These are phyloP conservation scores for Nilaparvata lugens DNA, from an alignment of 1,140 invertebrate genomes.

Conservation along the genomic window DNA sequence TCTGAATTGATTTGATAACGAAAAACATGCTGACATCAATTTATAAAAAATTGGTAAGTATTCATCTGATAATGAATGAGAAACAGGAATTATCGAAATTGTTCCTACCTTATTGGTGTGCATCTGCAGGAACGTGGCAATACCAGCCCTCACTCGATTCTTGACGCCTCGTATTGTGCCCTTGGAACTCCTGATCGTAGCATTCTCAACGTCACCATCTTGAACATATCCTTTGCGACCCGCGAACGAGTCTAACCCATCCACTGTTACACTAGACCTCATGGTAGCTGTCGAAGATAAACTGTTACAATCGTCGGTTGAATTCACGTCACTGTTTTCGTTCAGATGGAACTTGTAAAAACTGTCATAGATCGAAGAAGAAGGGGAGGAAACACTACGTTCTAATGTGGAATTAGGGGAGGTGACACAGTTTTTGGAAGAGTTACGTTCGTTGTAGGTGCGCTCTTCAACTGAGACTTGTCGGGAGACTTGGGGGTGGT, in stretches of 20 bases:
- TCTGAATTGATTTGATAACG: too few species aligned
- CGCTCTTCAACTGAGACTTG: conserved; percentile 44
- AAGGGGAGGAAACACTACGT: not conserved
- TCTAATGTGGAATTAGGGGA: not conserved
- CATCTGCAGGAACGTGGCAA: conserved; percentile 83
- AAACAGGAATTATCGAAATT: not conserved
- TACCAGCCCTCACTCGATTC: conserved; percentile 86
- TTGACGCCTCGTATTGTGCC: conserved; percentile 88
- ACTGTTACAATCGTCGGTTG: conserved; percentile 33
- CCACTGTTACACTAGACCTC: conserved; percentile 32
- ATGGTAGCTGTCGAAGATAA: conserved; percentile 33
- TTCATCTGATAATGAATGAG: too few species aligned
- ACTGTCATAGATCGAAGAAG: conserved; percentile 31
- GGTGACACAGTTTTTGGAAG: conserved; percentile 12
- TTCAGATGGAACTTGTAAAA: conserved; percentile 75
- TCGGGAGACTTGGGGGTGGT: not conserved
- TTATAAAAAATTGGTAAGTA: too few species aligned
- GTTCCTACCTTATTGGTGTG: conserved; percentile 60
- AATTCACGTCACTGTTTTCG: conserved; percentile 47
- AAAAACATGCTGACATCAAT: too few species aligned
- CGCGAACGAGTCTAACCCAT: conserved; percentile 62
- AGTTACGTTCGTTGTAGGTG: conserved; percentile 53
- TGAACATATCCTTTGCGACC: conserved; percentile 64
- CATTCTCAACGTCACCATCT: conserved; percentile 46
- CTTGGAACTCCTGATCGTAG: conserved; percentile 77